These are phyloP conservation scores for Hexactinellida sp. DNA, from an alignment of 37 sponge, comb jelly and placozoan species.

Conservation along the genomic window DNA sequence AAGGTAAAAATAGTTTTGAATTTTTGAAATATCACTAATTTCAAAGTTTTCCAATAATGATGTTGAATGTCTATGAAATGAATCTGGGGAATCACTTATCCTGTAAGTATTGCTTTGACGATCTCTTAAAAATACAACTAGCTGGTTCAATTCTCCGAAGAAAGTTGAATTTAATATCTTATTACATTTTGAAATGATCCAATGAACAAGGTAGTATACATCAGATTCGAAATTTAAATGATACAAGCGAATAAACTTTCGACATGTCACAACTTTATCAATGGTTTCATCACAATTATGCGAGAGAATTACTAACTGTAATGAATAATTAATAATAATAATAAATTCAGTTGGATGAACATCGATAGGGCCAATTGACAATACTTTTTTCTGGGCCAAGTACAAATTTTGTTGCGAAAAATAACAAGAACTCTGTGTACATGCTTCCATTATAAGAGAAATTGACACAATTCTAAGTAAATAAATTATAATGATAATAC, in stretches of 20 bases:
- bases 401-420: no score
- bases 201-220: neutral
- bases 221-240: neutral
- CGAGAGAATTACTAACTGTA: neutral
- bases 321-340: neutral
- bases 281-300: neutral
- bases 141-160: neutral
- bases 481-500: no score
- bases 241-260: neutral
- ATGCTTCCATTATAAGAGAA: no score
- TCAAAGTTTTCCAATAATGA: neutral
- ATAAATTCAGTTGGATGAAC: neutral
- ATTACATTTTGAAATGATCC: neutral
- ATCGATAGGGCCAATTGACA: neutral
- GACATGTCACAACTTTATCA: neutral
- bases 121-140: neutral
- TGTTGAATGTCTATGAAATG: neutral
- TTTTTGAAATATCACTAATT: neutral
- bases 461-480: no score
- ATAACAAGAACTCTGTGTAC: no score
- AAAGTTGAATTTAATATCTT: neutral
- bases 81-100: neutral
- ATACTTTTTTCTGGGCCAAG: neutral
- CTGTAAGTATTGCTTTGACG: neutral
- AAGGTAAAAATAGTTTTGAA: constrained; percentile 46